phyloP scores from a whole-genome alignment of 2,888 invertebrate genomes.

The Heliconius charithonia region DNA sequence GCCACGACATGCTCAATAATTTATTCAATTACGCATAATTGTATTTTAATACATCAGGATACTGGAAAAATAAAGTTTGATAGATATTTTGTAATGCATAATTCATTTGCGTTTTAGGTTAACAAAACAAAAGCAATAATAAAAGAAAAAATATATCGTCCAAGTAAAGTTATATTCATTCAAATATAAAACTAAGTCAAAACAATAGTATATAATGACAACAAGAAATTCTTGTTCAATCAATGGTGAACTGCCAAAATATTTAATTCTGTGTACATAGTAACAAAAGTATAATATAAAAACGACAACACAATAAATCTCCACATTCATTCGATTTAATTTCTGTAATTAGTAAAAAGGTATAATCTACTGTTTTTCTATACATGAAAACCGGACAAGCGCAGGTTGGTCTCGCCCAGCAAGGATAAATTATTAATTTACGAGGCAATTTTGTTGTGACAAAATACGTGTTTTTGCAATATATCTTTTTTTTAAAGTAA shows the following conservation, averaged over 20 bases:
- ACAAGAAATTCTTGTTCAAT: constrained; percentile 27
- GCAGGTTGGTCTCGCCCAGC: too few species aligned
- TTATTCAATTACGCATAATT: not conserved
- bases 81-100: not conserved
- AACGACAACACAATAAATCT: too few species aligned
- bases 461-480: too few species aligned
- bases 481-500: too few species aligned
- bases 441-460: too few species aligned
- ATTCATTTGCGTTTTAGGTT: not conserved
- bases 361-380: not conserved
- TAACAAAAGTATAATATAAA: not conserved
- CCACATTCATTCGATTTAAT: not conserved
- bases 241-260: constrained; percentile 19
- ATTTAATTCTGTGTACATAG: not conserved
- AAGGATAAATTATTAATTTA: too few species aligned
- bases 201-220: constrained; percentile 35
- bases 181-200: constrained; percentile 40
- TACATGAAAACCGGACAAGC: too few species aligned
- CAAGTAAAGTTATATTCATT: constrained; percentile 42
- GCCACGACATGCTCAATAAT: not conserved
- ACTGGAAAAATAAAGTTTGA: not conserved
- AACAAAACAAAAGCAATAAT: not conserved
- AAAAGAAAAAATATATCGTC: constrained; percentile 27
- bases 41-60: not conserved
- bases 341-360: not conserved